Percentiles rank a stretch among this genome's conserved stretches.
Evolutionary conservation across 2,888 invertebrate species (phyloP).

Genomic region (Patella caerulea): DNA sequence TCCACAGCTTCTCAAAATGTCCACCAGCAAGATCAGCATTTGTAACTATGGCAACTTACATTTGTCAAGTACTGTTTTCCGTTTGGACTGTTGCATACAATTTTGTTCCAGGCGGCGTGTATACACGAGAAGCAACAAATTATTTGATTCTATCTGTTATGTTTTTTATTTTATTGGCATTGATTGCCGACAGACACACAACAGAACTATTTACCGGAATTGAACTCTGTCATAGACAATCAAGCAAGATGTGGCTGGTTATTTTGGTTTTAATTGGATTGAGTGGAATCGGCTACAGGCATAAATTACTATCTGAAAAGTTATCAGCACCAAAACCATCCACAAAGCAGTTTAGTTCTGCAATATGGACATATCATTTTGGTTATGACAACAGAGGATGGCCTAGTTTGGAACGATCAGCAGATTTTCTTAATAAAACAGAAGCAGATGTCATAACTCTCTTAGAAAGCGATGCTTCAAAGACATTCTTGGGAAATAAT

Average conservation of each 20-base stretch:
- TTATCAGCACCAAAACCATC: background rate
- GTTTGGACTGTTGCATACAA: conserved; percentile 72
- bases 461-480: conserved; percentile 72
- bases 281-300: background rate
- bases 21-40: conserved; percentile 61
- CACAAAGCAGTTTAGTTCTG: conserved; percentile 62
- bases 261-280: background rate
- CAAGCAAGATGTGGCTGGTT: background rate
- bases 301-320: background rate
- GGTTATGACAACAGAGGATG: conserved; percentile 72
- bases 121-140: conserved; percentile 70
- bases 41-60: conserved; percentile 60
- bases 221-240: background rate
- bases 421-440: conserved; percentile 64
- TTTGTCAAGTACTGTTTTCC: conserved; percentile 65
- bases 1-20: conserved; percentile 57
- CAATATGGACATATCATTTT: conserved; percentile 72
- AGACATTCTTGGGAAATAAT: conserved; percentile 72
- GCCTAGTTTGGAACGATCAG: conserved; percentile 70
- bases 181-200: background rate
- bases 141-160: conserved; percentile 62
- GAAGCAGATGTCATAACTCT: conserved; percentile 71
- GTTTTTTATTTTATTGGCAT: conserved; percentile 52
- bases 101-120: conserved; percentile 72
- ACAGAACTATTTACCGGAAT: background rate